Percentiles rank a stretch among this genome's conserved stretches.
Conservation (phyloP, 2,113 vertebrate genomes). For the Formicarius rufipectus region DNA sequence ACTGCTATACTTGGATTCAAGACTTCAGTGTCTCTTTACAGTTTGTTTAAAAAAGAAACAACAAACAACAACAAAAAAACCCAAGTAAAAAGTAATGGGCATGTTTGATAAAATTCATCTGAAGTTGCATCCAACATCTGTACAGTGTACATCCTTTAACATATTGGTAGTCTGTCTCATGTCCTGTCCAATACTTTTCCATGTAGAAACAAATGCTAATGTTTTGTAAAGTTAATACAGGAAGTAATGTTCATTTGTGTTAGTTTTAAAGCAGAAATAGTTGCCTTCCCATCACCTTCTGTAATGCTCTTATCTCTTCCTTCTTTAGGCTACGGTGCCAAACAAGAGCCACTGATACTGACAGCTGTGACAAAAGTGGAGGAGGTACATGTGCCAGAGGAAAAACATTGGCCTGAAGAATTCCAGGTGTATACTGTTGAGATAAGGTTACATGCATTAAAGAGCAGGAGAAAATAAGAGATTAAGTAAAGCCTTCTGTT, state of each 20-base stretch:
- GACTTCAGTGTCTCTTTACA: background rate
- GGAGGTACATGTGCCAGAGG: conserved; percentile 57
- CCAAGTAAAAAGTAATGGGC: background rate
- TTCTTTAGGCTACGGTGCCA: conserved; percentile 81
- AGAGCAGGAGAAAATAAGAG: background rate
- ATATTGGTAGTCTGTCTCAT: background rate
- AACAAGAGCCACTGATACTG: conserved; percentile 73
- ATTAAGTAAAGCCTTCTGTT: background rate
- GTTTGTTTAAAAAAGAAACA: background rate
- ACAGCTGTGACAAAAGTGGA: conserved; percentile 74
- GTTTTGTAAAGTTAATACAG: background rate
- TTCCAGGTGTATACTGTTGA: conserved; percentile 73
- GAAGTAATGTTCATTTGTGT: background rate
- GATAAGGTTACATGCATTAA: background rate
- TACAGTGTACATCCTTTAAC: background rate
- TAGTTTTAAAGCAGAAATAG: background rate
- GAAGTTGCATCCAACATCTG: background rate
- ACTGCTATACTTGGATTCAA: background rate
- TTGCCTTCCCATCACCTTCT: background rate
- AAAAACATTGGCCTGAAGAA: conserved; percentile 67
- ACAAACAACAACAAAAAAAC: background rate
- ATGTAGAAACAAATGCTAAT: background rate
- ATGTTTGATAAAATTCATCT: background rate
- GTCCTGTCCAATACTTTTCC: background rate
- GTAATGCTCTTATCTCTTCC: background rate